Percentiles rank a stretch among this genome's conserved stretches.
These are phyloP conservation scores for Venustaconcha ellipsiformis DNA, from an alignment of 1,140 invertebrate species.

Conservation along the genomic window DNA sequence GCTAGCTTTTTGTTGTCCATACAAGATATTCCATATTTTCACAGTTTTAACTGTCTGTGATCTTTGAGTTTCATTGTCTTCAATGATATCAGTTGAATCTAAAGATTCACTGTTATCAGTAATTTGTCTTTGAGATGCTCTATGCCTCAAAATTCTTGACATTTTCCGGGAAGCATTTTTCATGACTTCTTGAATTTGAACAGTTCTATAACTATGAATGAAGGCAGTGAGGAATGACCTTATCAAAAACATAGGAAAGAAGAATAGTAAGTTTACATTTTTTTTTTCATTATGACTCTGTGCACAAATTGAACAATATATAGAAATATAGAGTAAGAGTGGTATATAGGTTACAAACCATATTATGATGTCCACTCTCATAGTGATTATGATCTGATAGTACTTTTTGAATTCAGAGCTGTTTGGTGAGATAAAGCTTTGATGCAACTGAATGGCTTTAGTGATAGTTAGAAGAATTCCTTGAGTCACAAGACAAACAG, in stretches of 20 bases:
- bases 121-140: no score
- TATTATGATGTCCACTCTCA: slow-evolving; percentile 35
- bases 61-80: no score
- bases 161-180: slow-evolving; percentile 8
- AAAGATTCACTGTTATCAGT: no score
- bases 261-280: slow-evolving; percentile 35
- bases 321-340: slow-evolving; percentile 34
- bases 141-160: not conserved
- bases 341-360: slow-evolving; percentile 44
- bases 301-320: slow-evolving; percentile 25
- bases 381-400: slow-evolving; percentile 30
- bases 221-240: slow-evolving; percentile 38
- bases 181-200: slow-evolving; percentile 36
- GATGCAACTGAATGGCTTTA: slow-evolving; percentile 25
- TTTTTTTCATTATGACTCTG: not conserved
- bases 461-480: slow-evolving; percentile 17
- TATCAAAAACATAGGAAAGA: slow-evolving; percentile 42
- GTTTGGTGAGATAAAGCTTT: slow-evolving; percentile 25
- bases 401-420: slow-evolving; percentile 42
- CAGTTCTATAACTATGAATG: slow-evolving; percentile 43
- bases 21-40: no score
- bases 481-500: slow-evolving; percentile 25
- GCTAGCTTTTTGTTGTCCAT: no score
- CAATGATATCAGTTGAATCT: no score
- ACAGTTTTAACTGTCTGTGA: no score